Percentiles rank a stretch among this genome's conserved stretches.
Conservation (phyloP, 2,113 vertebrate species). For the Motacilla alba region DNA sequence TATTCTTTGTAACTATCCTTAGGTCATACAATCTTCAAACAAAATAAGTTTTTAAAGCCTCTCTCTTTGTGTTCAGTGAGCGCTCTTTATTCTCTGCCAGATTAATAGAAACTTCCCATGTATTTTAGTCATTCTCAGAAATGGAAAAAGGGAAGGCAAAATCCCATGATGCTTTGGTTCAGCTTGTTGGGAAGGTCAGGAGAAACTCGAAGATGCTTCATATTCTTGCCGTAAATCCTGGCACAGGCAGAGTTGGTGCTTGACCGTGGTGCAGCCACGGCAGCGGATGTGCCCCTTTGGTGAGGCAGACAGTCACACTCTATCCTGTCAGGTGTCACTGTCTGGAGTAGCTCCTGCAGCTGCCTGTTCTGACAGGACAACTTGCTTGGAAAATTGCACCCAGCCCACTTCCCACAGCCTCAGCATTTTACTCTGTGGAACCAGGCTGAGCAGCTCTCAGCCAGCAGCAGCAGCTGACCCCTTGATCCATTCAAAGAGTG, state of each 20-base stretch:
- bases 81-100: background rate
- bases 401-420: background rate
- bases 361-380: background rate
- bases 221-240: background rate
- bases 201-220: background rate
- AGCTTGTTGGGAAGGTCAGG: background rate
- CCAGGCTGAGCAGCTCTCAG: background rate
- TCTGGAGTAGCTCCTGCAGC: background rate
- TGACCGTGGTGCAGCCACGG: accelerated
- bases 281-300: background rate
- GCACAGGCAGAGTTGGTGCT: background rate
- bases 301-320: accelerated
- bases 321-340: background rate
- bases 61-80: background rate
- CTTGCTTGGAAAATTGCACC: background rate
- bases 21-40: background rate
- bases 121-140: background rate
- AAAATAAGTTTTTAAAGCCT: background rate
- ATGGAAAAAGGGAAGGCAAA: accelerated
- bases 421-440: background rate
- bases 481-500: background rate
- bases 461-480: constrained; percentile 1
- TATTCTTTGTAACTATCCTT: background rate
- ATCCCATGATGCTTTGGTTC: background rate
- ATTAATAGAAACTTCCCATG: background rate